Evolutionary conservation across 2,797 vertebrate species (phyloP), one percentile per base, ranked within the genome.

Genomic region (Lycodopsis pacificus): DNA sequence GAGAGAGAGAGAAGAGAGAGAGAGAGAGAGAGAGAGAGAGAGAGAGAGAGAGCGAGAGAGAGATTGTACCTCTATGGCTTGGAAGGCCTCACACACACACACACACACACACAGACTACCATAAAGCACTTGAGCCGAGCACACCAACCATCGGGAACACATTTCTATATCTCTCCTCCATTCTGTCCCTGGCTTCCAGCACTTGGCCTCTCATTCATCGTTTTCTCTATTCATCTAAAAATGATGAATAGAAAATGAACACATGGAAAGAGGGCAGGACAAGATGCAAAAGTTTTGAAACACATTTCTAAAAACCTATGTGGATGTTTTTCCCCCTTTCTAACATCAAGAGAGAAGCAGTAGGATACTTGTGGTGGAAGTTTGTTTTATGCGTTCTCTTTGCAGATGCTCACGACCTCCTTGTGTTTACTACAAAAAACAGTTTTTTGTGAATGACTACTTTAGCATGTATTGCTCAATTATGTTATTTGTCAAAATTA

Each of bases 131-230:
- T 80, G n/a, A 85, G 74, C 71, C 4, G 36, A 71, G 53, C 34
- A 63, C 69, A 22, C 63, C 62, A 48, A 49, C 44, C 42, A 70
- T 34, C 61, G 42, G 15, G 32, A 76, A 70, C 64, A 81, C 3
- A 83, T 79, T 86, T 88, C 73, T 62, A 87, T 79, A 73, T 44
- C 34, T 13, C 36, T 44, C 61, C 65, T 77, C 70, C 25, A 65
- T 62, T 65, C 25, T 71, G 71, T 66, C 51, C 64, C 53, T 20
- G 51, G 25, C 42, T 40, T 69, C 42, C 20, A 49, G n/a, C 64
- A 42, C 46, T 71, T 73, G 27, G 70, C 40, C 4, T 57, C 49
- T 59, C 62, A 76, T 81, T 81, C 62, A 71, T 86, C n/a, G 80
- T 71, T 62, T 36, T 66, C 53, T 79, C 19, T 34, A 48, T 72